Base-by-base conservation (phyloP, 2,888 invertebrate genomes). In the Drosophila vallismaia region DNA sequence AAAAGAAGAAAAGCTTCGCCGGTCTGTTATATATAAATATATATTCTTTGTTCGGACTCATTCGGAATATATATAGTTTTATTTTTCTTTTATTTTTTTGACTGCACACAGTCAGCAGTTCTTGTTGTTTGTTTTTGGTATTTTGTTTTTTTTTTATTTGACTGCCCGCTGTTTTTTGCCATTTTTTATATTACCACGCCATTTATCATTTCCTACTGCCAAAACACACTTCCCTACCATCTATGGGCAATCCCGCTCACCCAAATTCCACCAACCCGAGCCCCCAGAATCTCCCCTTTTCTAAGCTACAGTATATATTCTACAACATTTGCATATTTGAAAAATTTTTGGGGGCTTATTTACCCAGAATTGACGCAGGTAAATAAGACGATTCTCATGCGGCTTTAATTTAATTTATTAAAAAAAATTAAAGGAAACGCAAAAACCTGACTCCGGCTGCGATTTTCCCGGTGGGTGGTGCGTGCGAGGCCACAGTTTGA, bases 101-200 rank as follows among this genome's bases (percentile, higher is more conserved):
- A 66, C 70, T 68, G 81, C 85, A 85, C 79, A 88, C 83, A 86
- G 88, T 74, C 28, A 46, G 29, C 48, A 36, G 53, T 24, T 50
- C 38, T 72, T 78, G 48, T 70, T 69, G 53, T 71, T 67, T 63
- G 77, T 67, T 52, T 26, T 53, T 62, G 56, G 71, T 46, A 63
- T 68, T 74, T 72, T 72, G 68, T 69, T 77, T 74, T 72, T 72
- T 67, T 69, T 77, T 71, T 71, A 63, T 71, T 74, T 55, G 78
- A 70, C 74, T 71, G 82, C 86, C 89, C 82, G 88, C 88, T 89
- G 89, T 76, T 89, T 89, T 85, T 85, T 71, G 78, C 76, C 86
- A 81, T 86, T 88, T 82, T 86, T 79, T 87, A 79, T 86, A 88
- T 88, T 89, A 83, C 86, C 89, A 89, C 88, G 86, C 89, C 85